phyloP scores from a whole-genome alignment of 2,797 vertebrate species.

The Cuculus canorus region DNA sequence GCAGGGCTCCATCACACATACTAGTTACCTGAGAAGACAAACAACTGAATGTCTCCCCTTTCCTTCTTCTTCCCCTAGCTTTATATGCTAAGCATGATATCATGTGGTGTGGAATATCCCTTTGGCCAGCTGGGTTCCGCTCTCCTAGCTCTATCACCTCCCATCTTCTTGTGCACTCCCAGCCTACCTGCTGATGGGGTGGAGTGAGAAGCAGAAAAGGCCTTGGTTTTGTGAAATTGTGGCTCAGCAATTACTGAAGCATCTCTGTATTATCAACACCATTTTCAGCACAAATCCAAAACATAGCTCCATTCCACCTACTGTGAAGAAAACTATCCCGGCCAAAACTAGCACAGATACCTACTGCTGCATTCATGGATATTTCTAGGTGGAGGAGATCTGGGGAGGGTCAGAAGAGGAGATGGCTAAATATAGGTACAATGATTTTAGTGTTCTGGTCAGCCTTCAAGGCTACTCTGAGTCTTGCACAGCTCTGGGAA shows the following conservation, averaged over 20 bases:
- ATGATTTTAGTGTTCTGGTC: background rate
- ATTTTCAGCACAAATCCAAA: background rate
- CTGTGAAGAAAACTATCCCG: background rate
- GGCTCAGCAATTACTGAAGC: background rate
- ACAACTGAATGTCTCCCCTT: background rate
- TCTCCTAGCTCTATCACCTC: background rate
- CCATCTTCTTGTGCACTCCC: background rate
- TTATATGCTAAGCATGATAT: background rate
- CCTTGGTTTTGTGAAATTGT: too few relatives aligned
- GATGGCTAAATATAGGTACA: background rate
- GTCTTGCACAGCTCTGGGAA: background rate
- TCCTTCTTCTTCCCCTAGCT: background rate
- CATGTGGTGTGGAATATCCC: background rate
- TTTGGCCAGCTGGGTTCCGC: background rate
- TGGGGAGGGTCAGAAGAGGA: background rate
- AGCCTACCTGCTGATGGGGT: rapidly evolving
- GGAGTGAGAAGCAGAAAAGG: background rate
- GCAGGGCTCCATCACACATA: too few relatives aligned
- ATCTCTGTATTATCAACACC: background rate
- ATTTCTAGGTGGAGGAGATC: background rate
- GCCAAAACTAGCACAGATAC: background rate
- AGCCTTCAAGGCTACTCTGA: background rate
- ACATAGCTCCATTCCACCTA: background rate
- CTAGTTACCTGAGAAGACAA: background rate
- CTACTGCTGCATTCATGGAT: background rate